Evolutionary conservation across 2,113 vertebrate species (phyloP), one percentile per base, ranked within the genome.

Genomic region (Crotalus viridis): DNA sequence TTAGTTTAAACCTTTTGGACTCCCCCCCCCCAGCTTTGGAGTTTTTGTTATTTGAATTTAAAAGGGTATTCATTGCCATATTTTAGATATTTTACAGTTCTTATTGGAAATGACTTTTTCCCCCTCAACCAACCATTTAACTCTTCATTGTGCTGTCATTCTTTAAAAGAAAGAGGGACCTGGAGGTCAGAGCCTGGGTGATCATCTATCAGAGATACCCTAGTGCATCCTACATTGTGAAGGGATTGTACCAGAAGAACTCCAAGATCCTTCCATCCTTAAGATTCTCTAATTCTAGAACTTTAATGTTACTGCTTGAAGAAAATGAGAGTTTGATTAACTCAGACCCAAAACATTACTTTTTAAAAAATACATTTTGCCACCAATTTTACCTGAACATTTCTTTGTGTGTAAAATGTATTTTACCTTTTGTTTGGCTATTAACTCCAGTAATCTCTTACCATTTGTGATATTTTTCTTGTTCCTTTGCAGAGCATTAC

Each of bases 401-500:
- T 24, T 52, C 51, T 5, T 46, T 3, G 54, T 59, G 46, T 0
- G 10, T 57, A 56, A 26, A 48, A 89, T 5, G 48, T 56, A 52
- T 52, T 85, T 10, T 4, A 43, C 21, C 55, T 51, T 0, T 3
- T 91, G 43, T 26, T 15, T 46, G 46, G 48, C 61, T 3, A 0
- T 33, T 3, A 5, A n/a, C 10, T 57, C 28, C 33, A 33, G 28
- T 0, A 3, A 52, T 90, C 19, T 89, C 93, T 96, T 90, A 96
- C 91, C 0, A 0, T 55, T 59, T n/a, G 48, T 86, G 54, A 15
- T 61, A n/a, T 51, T 85, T 90, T 88, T 74, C 91, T 92, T 9
- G 2, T 7, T 93, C 21, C 89, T 85, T 64, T 61, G 26, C 96
- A 99, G 98, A 98, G 93, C 98, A 98, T 95, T 98, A 99, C 96